phyloP scores from a whole-genome alignment of 2,888 invertebrate species.

The Mesodorylaimus sp. region DNA sequence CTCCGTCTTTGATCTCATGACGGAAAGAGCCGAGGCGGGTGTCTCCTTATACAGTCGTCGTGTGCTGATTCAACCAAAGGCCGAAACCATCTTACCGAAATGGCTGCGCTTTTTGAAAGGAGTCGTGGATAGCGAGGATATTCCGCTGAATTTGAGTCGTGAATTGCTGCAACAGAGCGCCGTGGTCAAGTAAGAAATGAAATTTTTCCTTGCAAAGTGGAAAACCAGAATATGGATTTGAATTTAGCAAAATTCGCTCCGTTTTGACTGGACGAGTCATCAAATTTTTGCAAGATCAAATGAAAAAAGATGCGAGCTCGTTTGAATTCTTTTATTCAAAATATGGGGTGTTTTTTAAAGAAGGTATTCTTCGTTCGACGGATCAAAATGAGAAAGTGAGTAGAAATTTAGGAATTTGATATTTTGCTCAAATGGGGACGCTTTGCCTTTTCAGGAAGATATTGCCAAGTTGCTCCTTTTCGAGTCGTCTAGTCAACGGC shows the following conservation, averaged over 20 bases:
- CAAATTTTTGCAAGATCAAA: conserved; percentile 63
- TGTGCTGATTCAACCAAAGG: conserved; percentile 69
- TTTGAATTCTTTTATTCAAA: conserved; percentile 73
- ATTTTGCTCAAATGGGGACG: neutral
- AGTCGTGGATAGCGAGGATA: conserved; percentile 94
- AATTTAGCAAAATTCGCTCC: conserved; percentile 52
- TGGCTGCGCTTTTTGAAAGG: conserved; percentile 89
- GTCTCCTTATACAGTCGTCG: conserved; percentile 63
- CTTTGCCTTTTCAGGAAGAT: conserved; percentile 48
- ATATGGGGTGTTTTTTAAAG: conserved; percentile 77
- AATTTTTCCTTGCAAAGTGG: neutral
- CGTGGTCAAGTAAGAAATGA: conserved; percentile 32
- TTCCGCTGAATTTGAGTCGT: conserved; percentile 84
- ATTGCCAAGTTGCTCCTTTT: conserved; percentile 71
- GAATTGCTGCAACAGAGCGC: conserved; percentile 83
- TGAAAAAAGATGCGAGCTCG: conserved; percentile 59
- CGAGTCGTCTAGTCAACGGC: conserved; percentile 61
- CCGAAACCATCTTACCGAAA: conserved; percentile 72
- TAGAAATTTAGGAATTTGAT: neutral
- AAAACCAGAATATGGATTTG: conserved; percentile 9
- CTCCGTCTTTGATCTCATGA: conserved; percentile 66
- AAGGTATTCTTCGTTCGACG: conserved; percentile 70
- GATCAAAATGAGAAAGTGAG: conserved; percentile 59
- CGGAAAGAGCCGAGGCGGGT: conserved; percentile 62
- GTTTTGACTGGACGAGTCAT: conserved; percentile 64